A percentile compares a stretch with the other conserved stretches of the same genome.
These are phyloP conservation scores for Melitaea cinxia DNA, from an alignment of 1,140 invertebrate species.

Conservation along the genomic window DNA sequence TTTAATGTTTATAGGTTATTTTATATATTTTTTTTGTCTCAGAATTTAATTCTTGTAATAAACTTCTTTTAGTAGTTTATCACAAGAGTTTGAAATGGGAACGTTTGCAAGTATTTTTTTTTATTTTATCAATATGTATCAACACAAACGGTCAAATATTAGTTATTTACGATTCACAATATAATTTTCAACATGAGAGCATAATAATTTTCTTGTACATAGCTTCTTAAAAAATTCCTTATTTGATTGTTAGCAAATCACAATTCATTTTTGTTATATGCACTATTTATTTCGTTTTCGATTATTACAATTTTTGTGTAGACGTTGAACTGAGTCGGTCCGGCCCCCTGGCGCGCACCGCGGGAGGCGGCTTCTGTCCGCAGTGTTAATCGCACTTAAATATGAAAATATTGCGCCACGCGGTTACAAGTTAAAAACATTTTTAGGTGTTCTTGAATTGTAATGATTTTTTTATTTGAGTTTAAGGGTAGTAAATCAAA, in stretches of 20 bases:
- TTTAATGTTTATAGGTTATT: too few species aligned
- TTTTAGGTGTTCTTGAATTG: slow-evolving; percentile 1
- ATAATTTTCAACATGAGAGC: too few species aligned
- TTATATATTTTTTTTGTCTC: too few species aligned
- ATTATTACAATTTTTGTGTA: slow-evolving; percentile 7
- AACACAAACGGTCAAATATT: too few species aligned
- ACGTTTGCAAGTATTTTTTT: too few species aligned
- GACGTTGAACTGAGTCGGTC: slow-evolving; percentile 31
- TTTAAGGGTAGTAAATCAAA: neutral
- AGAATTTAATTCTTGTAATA: too few species aligned
- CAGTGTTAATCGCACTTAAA: slow-evolving; percentile 59
- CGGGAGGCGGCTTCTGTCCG: slow-evolving; percentile 64
- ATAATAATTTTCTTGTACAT: too few species aligned
- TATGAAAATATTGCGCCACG: slow-evolving; percentile 60
- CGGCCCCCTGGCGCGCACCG: slow-evolving; percentile 54
- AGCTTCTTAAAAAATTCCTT: too few species aligned
- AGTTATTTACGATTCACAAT: too few species aligned
- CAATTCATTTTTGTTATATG: neutral
- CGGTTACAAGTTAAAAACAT: slow-evolving; percentile 36
- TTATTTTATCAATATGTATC: too few species aligned
- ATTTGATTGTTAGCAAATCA: neutral
- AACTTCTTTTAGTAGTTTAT: too few species aligned
- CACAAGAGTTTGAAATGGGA: too few species aligned
- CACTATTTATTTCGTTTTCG: neutral
- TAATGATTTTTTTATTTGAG: neutral